These are phyloP conservation scores for Ecliptopera silaceata DNA, from an alignment of 2,888 invertebrate species.

Conservation along the genomic window DNA sequence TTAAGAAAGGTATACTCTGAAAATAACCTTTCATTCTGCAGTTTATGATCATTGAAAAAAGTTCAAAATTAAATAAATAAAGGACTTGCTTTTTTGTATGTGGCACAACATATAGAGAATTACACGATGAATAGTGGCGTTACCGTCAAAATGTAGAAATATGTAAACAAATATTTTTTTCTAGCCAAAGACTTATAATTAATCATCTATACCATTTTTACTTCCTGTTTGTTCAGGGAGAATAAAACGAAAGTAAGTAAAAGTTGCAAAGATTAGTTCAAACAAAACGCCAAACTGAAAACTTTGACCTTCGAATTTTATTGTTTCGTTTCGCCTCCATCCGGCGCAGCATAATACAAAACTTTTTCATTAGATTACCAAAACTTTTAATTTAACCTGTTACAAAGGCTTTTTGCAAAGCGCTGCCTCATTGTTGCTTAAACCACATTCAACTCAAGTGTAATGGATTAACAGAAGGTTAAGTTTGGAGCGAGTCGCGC, in stretches of 20 bases:
- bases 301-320: conserved; percentile 4
- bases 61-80: too few species aligned
- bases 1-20: too few species aligned
- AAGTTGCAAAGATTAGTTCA: neutral
- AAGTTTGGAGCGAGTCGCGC: conserved; percentile 36
- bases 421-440: conserved; percentile 5
- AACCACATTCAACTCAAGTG: conserved; percentile 16
- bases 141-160: too few species aligned
- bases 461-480: conserved; percentile 29
- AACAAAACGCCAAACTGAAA: conserved; percentile 2
- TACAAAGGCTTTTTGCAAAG: neutral
- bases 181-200: too few species aligned
- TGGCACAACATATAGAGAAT: too few species aligned
- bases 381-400: conserved; percentile 12
- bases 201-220: too few species aligned
- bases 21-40: too few species aligned
- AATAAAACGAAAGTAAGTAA: neutral
- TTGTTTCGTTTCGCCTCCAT: conserved; percentile 8
- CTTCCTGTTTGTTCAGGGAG: too few species aligned
- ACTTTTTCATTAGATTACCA: conserved; percentile 7
- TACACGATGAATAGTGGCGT: too few species aligned
- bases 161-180: too few species aligned
- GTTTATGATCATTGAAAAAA: too few species aligned
- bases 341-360: conserved; percentile 2
- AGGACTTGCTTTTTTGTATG: too few species aligned